Evolutionary conservation across 64 coral and sea anemone species (phyloP), one percentile per base, ranked within the genome.

Genomic region (Anthopleura sola): DNA sequence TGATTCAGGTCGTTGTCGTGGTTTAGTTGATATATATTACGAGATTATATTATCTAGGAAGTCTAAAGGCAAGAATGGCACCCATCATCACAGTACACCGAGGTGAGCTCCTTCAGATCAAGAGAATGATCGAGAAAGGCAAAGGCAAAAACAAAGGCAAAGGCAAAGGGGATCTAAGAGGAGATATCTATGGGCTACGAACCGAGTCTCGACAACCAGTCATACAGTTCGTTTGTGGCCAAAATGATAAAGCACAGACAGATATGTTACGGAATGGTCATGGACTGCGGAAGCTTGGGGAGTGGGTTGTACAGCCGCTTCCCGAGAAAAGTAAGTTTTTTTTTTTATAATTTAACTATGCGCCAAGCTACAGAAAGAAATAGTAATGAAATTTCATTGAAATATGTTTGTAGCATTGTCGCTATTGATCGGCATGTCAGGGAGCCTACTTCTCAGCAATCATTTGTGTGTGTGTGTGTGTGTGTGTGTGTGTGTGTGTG

Each of bases 31-130:
- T 32, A 34, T 15, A 18, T n/a, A n/a, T n/a, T n/a, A 29, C 0
- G 66, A 32, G 6, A 13, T 34, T 62, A 8, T n/a, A n/a, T n/a
- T n/a, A n/a, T n/a, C n/a, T n/a, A 3, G n/a, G 21, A 10, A 71
- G 13, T 71, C 3, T 71, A 33, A 71, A 34, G 16, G 11, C n/a
- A 71, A 71, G 29, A 14, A 79, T 79, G 76, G 18, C 1, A 29
- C 68, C 37, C 21, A 48, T n/a, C 20, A 79, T 79, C 76, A 79
- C 66, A 79, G 44, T 79, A 79, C 76, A 79, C 24, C 76, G 76
- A 44, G 76, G 76, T 44, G 76, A 79, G 20, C 36, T 79, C 47
- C 76, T 79, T 14, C 76, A 79, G 11, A 79, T 79, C 76, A 23
- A 79, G 18, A 18, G 44, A 9, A 79, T 79, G 76, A 44, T 79